These are phyloP conservation scores for Brenthis ino DNA, from an alignment of 2,888 invertebrate genomes.

Conservation along the genomic window DNA sequence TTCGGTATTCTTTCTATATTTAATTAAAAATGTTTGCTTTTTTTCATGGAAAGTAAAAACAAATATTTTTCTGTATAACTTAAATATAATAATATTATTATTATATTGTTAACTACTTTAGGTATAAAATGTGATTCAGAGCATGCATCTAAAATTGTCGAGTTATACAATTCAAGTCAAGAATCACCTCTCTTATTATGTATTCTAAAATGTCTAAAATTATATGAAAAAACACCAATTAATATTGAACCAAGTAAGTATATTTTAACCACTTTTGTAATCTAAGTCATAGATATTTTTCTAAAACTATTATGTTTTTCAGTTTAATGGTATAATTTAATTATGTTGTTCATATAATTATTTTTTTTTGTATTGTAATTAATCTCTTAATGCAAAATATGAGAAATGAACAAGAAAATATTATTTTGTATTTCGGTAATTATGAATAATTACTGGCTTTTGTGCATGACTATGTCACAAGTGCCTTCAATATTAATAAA, in stretches of 20 bases:
- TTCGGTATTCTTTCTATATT: too few species aligned
- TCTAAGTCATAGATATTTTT: not conserved
- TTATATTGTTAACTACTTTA: slow-evolving; percentile 40
- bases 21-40: not conserved
- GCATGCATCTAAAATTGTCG: slow-evolving; percentile 55
- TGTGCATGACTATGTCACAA: too few species aligned
- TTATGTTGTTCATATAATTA: too few species aligned
- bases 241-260: slow-evolving; percentile 45
- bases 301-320: not conserved
- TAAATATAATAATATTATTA: not conserved
- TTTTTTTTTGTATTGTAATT: too few species aligned
- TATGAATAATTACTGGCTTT: too few species aligned
- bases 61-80: not conserved
- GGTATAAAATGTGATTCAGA: slow-evolving; percentile 69
- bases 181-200: slow-evolving; percentile 60
- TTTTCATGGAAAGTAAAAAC: not conserved
- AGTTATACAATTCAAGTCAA: slow-evolving; percentile 56
- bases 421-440: too few species aligned
- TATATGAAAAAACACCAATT: slow-evolving; percentile 35
- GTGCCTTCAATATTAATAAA: too few species aligned
- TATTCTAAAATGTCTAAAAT: slow-evolving; percentile 56
- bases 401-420: too few species aligned
- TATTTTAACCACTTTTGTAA: not conserved
- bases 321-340: too few species aligned
- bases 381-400: too few species aligned